Percentiles rank a stretch among this genome's conserved stretches.
Conservation (phyloP, 1,140 invertebrate genomes). For the Radopholus similis region DNA sequence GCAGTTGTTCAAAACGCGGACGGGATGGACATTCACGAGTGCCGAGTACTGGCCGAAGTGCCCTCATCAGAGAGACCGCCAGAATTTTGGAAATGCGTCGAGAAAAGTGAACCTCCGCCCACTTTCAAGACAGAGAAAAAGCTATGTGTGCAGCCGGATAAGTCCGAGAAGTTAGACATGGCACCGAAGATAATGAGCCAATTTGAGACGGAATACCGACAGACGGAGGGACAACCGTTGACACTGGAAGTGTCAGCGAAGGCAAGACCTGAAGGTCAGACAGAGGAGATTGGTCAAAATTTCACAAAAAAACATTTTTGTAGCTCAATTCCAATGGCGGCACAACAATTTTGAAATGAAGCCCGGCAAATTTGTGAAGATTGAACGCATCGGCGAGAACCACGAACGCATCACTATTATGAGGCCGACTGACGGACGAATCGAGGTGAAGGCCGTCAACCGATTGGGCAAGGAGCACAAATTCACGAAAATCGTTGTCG, state of each 20-base stretch:
- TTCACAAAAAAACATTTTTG: neutral
- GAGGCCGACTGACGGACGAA: constrained; percentile 38
- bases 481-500: constrained; percentile 43
- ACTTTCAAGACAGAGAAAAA: constrained; percentile 14
- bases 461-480: constrained; percentile 36
- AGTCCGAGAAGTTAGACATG: constrained; percentile 31
- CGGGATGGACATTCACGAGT: too few relatives aligned
- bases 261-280: constrained; percentile 39
- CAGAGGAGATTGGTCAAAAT: neutral
- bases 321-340: constrained; percentile 46
- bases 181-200: constrained; percentile 37
- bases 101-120: constrained; percentile 14
- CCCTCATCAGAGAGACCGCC: too few relatives aligned
- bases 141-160: neutral
- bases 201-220: constrained; percentile 27
- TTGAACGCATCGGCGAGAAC: constrained; percentile 37
- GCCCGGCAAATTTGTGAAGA: constrained; percentile 35
- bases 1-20: too few relatives aligned
- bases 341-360: constrained; percentile 55
- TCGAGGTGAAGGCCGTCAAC: constrained; percentile 50
- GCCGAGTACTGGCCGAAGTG: constrained; percentile 31
- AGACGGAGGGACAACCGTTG: constrained; percentile 34
- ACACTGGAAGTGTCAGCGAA: constrained; percentile 45
- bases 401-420: constrained; percentile 28
- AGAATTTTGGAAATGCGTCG: constrained; percentile 6